These are phyloP conservation scores for Kryphioiulus occultus DNA, from an alignment of 2,888 invertebrate species.

Conservation along the genomic window DNA sequence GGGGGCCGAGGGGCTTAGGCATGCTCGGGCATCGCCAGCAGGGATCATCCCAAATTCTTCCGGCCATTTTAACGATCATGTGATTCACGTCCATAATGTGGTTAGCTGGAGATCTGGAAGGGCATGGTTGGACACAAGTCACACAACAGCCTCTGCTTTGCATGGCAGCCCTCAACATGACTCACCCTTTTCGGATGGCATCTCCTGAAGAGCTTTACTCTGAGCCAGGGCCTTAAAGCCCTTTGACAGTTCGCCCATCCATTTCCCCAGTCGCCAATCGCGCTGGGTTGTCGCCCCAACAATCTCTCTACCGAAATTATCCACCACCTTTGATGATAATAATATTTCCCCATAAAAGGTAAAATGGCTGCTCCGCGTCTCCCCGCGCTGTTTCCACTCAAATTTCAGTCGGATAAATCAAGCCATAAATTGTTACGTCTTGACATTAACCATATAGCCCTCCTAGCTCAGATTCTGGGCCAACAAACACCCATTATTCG, in stretches of 20 bases:
- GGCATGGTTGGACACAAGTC: no score
- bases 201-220: not conserved
- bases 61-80: not conserved
- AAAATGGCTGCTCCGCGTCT: not conserved
- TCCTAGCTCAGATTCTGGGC: not conserved
- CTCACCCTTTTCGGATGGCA: slow-evolving; percentile 16
- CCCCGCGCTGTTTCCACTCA: slow-evolving; percentile 15
- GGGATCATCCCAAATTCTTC: not conserved
- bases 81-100: slow-evolving; percentile 2
- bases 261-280: not conserved
- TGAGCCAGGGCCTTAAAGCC: not conserved
- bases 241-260: not conserved
- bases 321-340: not conserved
- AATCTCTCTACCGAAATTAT: slow-evolving; percentile 20
- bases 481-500: not conserved
- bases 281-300: not conserved
- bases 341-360: slow-evolving; percentile 32
- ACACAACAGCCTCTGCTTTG: no score
- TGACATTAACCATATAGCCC: not conserved
- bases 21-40: not conserved
- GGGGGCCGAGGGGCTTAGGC: not conserved
- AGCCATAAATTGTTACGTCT: slow-evolving; percentile 12
- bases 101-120: not conserved
- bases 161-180: not conserved
- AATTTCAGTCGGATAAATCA: slow-evolving; percentile 12